phyloP scores from a whole-genome alignment of 2,113 vertebrate genomes.

The Gopherus flavomarginatus region DNA sequence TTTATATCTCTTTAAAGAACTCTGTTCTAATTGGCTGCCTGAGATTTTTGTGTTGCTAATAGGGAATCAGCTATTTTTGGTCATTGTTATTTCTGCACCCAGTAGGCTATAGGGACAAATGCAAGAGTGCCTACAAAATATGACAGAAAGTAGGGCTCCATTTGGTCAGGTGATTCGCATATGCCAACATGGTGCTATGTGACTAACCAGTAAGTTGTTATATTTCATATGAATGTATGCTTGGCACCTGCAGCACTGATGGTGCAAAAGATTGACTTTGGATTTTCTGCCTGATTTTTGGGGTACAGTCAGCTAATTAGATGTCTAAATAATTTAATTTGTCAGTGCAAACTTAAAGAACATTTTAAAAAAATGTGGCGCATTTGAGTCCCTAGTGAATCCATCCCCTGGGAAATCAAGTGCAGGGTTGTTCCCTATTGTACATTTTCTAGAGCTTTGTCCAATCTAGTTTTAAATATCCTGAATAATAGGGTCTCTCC shows the following conservation, averaged over 20 bases:
- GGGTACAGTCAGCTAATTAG: not conserved
- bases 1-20: constrained; percentile 63
- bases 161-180: not conserved
- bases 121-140: not conserved
- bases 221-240: not conserved
- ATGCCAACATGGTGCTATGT: not conserved
- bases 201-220: accelerated
- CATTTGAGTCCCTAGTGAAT: not conserved
- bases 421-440: not conserved
- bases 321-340: not conserved
- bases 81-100: not conserved
- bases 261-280: not conserved
- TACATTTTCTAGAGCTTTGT: not conserved
- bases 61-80: not conserved
- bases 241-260: not conserved
- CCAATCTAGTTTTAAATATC: not conserved
- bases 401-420: not conserved
- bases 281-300: not conserved
- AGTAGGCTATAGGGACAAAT: not conserved
- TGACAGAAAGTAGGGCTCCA: not conserved
- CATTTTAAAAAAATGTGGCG: not conserved
- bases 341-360: not conserved
- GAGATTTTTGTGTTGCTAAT: not conserved
- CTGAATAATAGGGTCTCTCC: not conserved
- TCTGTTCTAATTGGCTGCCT: constrained; percentile 41